phyloP scores from a whole-genome alignment of 1,140 invertebrate species.

The Leptinotarsa texana region DNA sequence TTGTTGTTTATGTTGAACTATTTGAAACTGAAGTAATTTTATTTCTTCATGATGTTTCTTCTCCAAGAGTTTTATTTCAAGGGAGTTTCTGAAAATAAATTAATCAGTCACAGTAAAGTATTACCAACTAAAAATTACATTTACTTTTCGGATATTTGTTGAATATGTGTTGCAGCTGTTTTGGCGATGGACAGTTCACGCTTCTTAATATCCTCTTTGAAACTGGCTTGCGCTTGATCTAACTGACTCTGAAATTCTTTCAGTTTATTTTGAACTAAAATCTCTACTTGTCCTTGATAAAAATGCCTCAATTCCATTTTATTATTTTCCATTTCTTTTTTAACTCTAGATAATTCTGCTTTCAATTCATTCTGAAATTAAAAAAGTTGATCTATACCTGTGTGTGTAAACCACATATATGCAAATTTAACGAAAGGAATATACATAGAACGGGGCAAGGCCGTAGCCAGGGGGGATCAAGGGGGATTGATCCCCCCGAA shows the following conservation, averaged over 20 bases:
- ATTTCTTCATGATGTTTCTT: slow-evolving; percentile 78
- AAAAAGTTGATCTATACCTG: not conserved
- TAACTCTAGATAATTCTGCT: slow-evolving; percentile 60
- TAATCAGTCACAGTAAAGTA: not conserved
- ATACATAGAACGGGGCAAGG: not conserved
- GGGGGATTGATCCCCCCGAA: too few relatives aligned
- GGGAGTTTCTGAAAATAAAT: slow-evolving; percentile 62
- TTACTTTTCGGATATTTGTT: slow-evolving; percentile 74
- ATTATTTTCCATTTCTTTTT: slow-evolving; percentile 66
- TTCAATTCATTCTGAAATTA: slow-evolving; percentile 49
- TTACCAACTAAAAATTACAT: slow-evolving; percentile 25
- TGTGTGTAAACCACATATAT: not conserved
- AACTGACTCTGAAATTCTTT: slow-evolving; percentile 77
- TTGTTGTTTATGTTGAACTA: slow-evolving; percentile 68
- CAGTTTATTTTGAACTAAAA: slow-evolving; percentile 73
- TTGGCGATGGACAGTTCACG: slow-evolving; percentile 70
- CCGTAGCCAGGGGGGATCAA: too few relatives aligned
- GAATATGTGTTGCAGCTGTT: slow-evolving; percentile 70
- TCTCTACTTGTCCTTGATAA: slow-evolving; percentile 80
- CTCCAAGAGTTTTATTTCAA: slow-evolving; percentile 75
- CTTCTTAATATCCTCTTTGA: slow-evolving; percentile 67
- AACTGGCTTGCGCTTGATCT: slow-evolving; percentile 66
- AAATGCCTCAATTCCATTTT: slow-evolving; percentile 70
- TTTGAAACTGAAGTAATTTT: slow-evolving; percentile 67
- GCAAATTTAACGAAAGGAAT: not conserved